These are phyloP conservation scores for Abrostola triplasia DNA, from an alignment of 2,888 invertebrate species.

Conservation along the genomic window DNA sequence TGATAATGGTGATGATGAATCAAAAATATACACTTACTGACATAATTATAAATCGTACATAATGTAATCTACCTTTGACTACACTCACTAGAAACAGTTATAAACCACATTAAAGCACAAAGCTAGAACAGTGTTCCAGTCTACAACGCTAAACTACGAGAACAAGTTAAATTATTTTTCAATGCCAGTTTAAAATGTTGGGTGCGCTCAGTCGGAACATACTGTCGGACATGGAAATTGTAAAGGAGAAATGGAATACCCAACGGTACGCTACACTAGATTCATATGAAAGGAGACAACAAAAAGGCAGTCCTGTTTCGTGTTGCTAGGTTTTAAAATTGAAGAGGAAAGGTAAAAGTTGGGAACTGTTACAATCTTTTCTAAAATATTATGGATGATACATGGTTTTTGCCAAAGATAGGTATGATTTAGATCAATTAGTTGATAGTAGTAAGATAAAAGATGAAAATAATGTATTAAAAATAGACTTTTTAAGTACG, in stretches of 20 bases:
- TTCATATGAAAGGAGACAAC: not conserved
- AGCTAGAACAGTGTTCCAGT: slow-evolving; percentile 9
- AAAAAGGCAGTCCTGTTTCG: not conserved
- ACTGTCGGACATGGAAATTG: slow-evolving; percentile 11
- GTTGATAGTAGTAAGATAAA: too few relatives aligned
- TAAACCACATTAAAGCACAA: slow-evolving; percentile 11
- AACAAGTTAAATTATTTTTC: slow-evolving; percentile 32
- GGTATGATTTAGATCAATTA: too few relatives aligned
- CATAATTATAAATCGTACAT: too few relatives aligned
- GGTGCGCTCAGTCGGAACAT: slow-evolving; percentile 16
- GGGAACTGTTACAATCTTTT: too few relatives aligned
- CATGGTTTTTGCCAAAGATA: too few relatives aligned
- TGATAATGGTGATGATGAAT: too few relatives aligned
- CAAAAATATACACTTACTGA: too few relatives aligned
- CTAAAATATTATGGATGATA: too few relatives aligned
- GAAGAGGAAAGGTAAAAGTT: too few relatives aligned
- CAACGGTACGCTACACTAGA: not conserved
- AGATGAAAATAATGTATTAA: too few relatives aligned
- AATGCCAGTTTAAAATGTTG: slow-evolving; percentile 32
- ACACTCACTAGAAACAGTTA: not conserved
- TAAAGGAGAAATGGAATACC: slow-evolving; percentile 16
- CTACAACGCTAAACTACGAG: not conserved
- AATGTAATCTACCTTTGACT: not conserved
- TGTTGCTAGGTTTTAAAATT: too few relatives aligned
- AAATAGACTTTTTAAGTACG: too few relatives aligned